Evolutionary conservation across 2,797 vertebrate genomes (phyloP).

Genomic region (Mionectes olivaceus): DNA sequence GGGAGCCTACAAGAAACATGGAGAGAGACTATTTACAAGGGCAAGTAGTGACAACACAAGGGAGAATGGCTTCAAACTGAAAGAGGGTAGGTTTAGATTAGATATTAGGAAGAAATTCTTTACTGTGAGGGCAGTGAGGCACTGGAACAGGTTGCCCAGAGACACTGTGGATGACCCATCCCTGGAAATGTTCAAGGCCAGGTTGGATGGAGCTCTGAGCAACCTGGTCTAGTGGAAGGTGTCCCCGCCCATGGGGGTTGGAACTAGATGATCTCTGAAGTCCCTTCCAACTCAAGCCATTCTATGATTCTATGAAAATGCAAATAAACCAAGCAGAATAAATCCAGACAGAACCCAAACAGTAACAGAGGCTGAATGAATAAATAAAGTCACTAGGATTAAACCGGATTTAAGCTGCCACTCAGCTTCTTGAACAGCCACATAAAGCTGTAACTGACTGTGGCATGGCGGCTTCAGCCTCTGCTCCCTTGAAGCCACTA

Average conservation of each 20-base stretch:
- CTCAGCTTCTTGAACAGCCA: conserved; percentile 52
- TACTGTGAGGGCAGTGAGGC: background rate
- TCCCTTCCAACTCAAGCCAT: background rate
- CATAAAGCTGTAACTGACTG: conserved; percentile 50
- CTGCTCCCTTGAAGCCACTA: conserved; percentile 72
- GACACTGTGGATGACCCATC: background rate
- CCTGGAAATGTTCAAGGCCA: background rate
- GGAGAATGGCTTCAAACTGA: background rate
- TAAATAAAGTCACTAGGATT: conserved; percentile 73
- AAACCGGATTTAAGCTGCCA: conserved; percentile 63
- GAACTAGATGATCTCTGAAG: background rate
- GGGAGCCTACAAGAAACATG: background rate
- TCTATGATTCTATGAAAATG: conserved; percentile 17
- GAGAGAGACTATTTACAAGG: background rate
- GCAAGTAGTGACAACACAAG: background rate
- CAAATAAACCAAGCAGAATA: conserved; percentile 54
- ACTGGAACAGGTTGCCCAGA: background rate
- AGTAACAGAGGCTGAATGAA: conserved; percentile 64
- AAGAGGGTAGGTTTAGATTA: background rate
- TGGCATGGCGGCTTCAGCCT: conserved; percentile 58
- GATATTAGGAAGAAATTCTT: background rate
- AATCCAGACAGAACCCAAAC: conserved; percentile 53
- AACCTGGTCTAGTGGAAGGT: background rate
- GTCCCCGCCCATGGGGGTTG: background rate
- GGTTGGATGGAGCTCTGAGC: background rate